phyloP scores from a whole-genome alignment of 1,140 invertebrate genomes.

The Hyposmocoma kahamanoa region DNA sequence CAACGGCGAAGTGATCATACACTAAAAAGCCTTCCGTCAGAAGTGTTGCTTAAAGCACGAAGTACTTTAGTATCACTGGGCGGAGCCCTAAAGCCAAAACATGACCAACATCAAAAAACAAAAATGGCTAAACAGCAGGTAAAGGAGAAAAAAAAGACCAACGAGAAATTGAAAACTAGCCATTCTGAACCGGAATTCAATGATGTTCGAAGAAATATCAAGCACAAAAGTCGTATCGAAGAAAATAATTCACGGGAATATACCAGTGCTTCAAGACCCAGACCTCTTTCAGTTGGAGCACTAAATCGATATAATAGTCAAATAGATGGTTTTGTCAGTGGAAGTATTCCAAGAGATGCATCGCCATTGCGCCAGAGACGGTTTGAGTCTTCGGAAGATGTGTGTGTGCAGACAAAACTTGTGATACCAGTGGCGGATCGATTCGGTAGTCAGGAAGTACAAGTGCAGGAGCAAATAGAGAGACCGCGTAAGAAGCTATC shows the following conservation, averaged over 20 bases:
- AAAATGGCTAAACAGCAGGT: slow-evolving; percentile 32
- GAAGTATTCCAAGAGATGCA: slow-evolving; percentile 35
- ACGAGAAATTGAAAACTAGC: slow-evolving; percentile 41
- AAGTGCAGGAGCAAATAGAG: slow-evolving; percentile 69
- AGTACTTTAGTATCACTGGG: slow-evolving; percentile 51
- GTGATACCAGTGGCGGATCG: slow-evolving; percentile 61
- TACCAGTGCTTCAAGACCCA: slow-evolving; percentile 21
- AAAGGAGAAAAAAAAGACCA: slow-evolving; percentile 36
- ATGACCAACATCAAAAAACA: slow-evolving; percentile 31
- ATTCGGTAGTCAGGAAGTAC: slow-evolving; percentile 44
- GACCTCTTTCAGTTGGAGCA: slow-evolving; percentile 50
- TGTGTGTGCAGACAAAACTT: slow-evolving; percentile 55
- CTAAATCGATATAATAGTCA: slow-evolving; percentile 46
- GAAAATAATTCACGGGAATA: slow-evolving; percentile 30
- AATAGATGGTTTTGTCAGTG: slow-evolving; percentile 29
- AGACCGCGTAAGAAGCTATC: slow-evolving; percentile 88
- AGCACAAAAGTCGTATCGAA: slow-evolving; percentile 50
- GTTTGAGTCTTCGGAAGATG: slow-evolving; percentile 52
- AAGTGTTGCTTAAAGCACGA: slow-evolving; percentile 55
- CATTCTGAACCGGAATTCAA: slow-evolving; percentile 60
- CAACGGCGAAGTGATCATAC: slow-evolving; percentile 38
- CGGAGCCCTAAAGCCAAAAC: slow-evolving; percentile 49
- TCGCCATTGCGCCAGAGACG: slow-evolving; percentile 29
- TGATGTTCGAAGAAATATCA: slow-evolving; percentile 40
- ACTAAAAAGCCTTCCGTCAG: slow-evolving; percentile 47